These are phyloP conservation scores for Podarcis raffonei DNA, from an alignment of 2,113 vertebrate species.

Conservation along the genomic window DNA sequence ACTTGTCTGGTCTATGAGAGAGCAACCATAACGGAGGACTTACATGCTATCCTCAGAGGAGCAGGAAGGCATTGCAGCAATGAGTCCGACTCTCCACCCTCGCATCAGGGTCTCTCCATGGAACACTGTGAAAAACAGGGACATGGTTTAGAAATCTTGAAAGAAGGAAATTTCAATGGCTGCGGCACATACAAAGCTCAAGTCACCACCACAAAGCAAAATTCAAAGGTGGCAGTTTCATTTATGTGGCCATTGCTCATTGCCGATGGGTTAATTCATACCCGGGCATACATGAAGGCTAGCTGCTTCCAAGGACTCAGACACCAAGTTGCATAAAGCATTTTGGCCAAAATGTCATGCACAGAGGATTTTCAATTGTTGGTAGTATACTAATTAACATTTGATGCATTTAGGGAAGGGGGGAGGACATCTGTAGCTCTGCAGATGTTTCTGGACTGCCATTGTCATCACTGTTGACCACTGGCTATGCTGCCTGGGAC, in stretches of 20 bases:
- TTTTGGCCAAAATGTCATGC: background rate
- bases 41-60: constrained; percentile 37
- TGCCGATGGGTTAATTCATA: background rate
- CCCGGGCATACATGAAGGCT: background rate
- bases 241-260: background rate
- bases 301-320: background rate
- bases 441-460: too few species aligned
- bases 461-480: too few species aligned
- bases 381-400: background rate
- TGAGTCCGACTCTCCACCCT: constrained; percentile 28
- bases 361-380: background rate
- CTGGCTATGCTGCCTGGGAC: too few species aligned
- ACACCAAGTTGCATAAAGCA: background rate
- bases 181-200: background rate
- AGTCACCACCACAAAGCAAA: background rate
- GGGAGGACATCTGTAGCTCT: too few species aligned
- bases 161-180: background rate
- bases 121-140: constrained; percentile 48
- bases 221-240: background rate
- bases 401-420: background rate
- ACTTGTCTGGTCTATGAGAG: rapidly evolving
- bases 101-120: constrained; percentile 45
- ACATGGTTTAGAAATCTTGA: background rate
- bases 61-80: constrained; percentile 55
- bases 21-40: constrained; percentile 33